Evolutionary conservation across 2,888 invertebrate genomes (phyloP).

Genomic region (Lasioglossum marginatum): DNA sequence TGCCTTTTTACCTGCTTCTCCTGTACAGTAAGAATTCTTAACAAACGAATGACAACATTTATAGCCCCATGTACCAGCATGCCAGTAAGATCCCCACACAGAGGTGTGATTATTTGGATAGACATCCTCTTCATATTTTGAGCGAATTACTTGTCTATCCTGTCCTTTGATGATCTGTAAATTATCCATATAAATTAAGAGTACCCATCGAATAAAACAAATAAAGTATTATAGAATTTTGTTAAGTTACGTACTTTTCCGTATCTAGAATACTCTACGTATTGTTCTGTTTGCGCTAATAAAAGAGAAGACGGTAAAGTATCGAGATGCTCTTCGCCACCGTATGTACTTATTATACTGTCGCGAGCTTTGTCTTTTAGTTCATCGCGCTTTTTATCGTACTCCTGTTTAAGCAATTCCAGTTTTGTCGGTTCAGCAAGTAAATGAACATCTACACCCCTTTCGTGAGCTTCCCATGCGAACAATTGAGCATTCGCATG

Average conservation of each 20-base stretch:
- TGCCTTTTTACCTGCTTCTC: conserved; percentile 88
- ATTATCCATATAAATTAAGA: conserved; percentile 20
- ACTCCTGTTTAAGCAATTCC: conserved; percentile 95
- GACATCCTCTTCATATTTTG: conserved; percentile 97
- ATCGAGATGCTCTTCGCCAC: conserved; percentile 96
- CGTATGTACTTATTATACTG: conserved; percentile 96
- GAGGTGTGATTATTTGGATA: conserved; percentile 96
- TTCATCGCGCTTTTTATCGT: conserved; percentile 94
- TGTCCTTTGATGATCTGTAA: conserved; percentile 89
- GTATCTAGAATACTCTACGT: conserved; percentile 97
- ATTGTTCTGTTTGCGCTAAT: conserved; percentile 97
- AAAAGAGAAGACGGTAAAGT: conserved; percentile 95
- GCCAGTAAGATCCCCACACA: conserved; percentile 99
- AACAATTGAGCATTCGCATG: conserved; percentile 97
- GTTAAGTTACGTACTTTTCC: conserved; percentile 88
- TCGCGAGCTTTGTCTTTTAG: conserved; percentile 94
- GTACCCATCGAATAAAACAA: not conserved
- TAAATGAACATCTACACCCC: conserved; percentile 97
- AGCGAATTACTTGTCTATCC: conserved; percentile 94
- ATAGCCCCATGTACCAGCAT: conserved; percentile 97
- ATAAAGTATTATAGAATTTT: not conserved
- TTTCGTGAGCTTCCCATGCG: conserved; percentile 98
- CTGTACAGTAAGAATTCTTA: conserved; percentile 95
- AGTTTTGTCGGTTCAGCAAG: conserved; percentile 99
- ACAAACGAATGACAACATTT: conserved; percentile 97